Evolutionary conservation across 2,888 invertebrate species (phyloP), one percentile per base, ranked within the genome.

Genomic region (Dilophus febrilis): DNA sequence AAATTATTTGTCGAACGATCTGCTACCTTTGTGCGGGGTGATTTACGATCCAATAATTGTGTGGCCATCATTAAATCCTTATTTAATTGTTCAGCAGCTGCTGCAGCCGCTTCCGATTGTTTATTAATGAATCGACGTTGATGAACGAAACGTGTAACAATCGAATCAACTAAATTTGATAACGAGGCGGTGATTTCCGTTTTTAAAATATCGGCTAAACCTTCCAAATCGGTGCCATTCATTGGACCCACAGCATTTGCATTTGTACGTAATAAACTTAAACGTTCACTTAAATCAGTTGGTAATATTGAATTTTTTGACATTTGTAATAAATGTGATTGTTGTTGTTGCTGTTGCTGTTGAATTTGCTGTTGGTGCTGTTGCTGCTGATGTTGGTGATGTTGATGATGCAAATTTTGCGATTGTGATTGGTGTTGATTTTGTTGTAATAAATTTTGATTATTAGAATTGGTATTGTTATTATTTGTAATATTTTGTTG

Each of bases 181-280:
- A 94, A 64, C 2, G 85, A 85, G 29, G 83, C 74, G 18, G 83
- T 79, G 48, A 94, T 82, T 66, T 94, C 92, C 38, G 76, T 77
- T 65, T 94, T 94, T 5, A 95, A 70, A 40, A 83, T 77, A 54
- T 90, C 87, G n/a, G 90, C 87, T 38, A 95, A 68, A 40, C 83
- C 82, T 57, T 90, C 86, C 7, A 91, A 67, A 54, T 91, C 91
- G 4, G 81, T 73, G 12, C 80, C 81, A 2, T 79, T 74, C 49
- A 76, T 72, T 32, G 77, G 71, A 40, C 71, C 73, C 44, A 77
- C 58, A 7, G 79, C 74, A 43, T 71, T 74, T 19, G 75, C 70
- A 49, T 72, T 77, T 51, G 70, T 77, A 48, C 84, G 70, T 56
- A 85, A 70, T 55, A 84, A 75, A 51, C 77, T 81, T 50, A 85